These are phyloP conservation scores for Nothocercus nigrocapillus DNA, from an alignment of 2,113 vertebrate species.

Conservation along the genomic window DNA sequence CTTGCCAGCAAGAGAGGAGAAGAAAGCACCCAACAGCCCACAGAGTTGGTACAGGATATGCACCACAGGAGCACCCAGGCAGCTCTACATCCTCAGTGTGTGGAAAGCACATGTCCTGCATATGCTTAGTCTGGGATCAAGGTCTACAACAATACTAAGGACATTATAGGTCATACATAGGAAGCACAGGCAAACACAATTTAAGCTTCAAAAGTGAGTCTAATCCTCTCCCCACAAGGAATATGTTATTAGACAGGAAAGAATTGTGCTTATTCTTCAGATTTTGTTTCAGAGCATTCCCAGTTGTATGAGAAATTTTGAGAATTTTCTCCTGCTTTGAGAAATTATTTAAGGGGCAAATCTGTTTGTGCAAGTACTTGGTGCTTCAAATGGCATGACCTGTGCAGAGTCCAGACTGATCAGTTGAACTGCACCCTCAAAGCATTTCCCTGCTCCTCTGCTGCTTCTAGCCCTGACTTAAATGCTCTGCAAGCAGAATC, in stretches of 20 bases:
- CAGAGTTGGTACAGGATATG: fast-evolving
- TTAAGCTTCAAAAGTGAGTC: neutral
- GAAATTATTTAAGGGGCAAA: neutral
- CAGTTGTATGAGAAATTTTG: neutral
- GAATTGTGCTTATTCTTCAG: neutral
- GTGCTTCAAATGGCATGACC: neutral
- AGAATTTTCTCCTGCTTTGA: neutral
- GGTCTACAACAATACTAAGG: neutral
- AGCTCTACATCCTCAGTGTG: neutral
- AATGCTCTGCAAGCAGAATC: neutral
- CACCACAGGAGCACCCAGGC: neutral
- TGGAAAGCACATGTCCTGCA: neutral
- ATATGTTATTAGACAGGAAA: neutral
- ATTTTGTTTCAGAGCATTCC: neutral
- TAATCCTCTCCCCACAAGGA: neutral
- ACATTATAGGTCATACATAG: neutral
- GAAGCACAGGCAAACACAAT: neutral
- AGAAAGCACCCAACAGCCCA: neutral
- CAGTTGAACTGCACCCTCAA: neutral
- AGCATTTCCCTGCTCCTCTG: neutral
- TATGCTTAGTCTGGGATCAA: neutral
- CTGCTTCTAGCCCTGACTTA: neutral
- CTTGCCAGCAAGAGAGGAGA: neutral
- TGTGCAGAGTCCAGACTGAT: neutral
- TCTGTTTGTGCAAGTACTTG: neutral